Evolutionary conservation across 2,888 invertebrate species (phyloP), one percentile per base, ranked within the genome.

Genomic region (Macaria notata): DNA sequence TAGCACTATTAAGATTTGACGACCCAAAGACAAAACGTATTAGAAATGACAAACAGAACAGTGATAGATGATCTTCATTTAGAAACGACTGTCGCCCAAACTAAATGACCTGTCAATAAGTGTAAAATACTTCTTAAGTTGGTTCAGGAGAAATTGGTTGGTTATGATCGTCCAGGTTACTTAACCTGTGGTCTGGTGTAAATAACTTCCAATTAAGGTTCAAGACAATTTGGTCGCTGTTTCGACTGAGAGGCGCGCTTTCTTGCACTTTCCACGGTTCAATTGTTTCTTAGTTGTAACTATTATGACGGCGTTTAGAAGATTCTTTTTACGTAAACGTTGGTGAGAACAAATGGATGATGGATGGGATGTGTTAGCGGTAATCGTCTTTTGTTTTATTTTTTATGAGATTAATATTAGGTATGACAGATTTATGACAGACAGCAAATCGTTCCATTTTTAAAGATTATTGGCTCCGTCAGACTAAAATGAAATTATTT

Each of bases 231-330:
- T 46, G 53, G 41, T 43, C 45, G 49, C 38, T 6, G 56, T 57
- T 64, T 64, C 64, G 57, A 64, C 70, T 69, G 73, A 71, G 60
- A 80, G 78, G 78, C 81, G 79, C 81, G 78, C 87, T 88, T 88
- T 88, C 88, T 86, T 73, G 64, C 79, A 76, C 87, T 87, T 86
- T 88, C 86, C 84, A 87, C 65, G 75, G 83, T 83, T 88, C 88
- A 86, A 88, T 88, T 88, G 88, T 89, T 80, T 79, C 70, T 39
- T 46, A 53, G 31, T 49, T 54, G 46, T 30, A 46, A 60, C 7
- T 31, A 4, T 56, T 60, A 49, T 55, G 36, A 49, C 9, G 36
- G 41, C 7, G 29, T 52, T 51, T 36, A 9, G 36, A 46, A 36
- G 46, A 49, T 44, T 36, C 50, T 49, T 47, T 47, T 51, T 36